Base-by-base conservation (phyloP, 2,888 invertebrate species). In the Scelioninae gen. 1 region DNA sequence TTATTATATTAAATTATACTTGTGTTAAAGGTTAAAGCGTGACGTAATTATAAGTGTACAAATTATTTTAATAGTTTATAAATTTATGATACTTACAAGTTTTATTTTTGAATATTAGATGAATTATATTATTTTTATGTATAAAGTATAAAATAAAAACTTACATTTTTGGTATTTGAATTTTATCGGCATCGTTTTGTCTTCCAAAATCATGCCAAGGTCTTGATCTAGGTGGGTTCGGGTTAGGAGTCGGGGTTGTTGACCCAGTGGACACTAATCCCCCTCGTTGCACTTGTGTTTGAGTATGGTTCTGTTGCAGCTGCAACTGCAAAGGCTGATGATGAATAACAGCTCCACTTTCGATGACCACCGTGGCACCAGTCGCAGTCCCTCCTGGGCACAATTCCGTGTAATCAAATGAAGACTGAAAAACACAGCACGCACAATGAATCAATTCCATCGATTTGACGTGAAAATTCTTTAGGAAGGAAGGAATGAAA, bases 81-180 rank as follows among this genome's bases (percentile, higher is more conserved):
- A 75, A 65, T 75, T 56, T 55, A n/a, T 34, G 40, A 40, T 10
- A 40, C 40, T 40, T 40, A 34, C 34, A 34, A 34, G 34, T 34
- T 34, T 34, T 34, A 7, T 8, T 34, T 7, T 8, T 8, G 5
- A 34, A 34, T 34, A 34, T 34, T 7, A 8, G 34, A 8, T 34
- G 8, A 34, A 7, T 34, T 34, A 34, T 8, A 34, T 34, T 7
- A 34, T 34, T 34, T 7, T n/a, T n/a, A 34, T 34, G 34, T 34
- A 34, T 34, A 34, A 8, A 13, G 16, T 23, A 10, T n/a, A n/a
- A n/a, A 16, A 45, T 32, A 76, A 51, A 45, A 10, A 96, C 98
- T 97, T 94, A 98, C 98, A 98, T 94, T 96, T 98, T 98, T 93
- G 98, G 97, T 94, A 98, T 98, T 94, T 98, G 98, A 92, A 98